These are phyloP conservation scores for Stictocephala bisonia DNA, from an alignment of 2,888 invertebrate genomes.

Conservation along the genomic window DNA sequence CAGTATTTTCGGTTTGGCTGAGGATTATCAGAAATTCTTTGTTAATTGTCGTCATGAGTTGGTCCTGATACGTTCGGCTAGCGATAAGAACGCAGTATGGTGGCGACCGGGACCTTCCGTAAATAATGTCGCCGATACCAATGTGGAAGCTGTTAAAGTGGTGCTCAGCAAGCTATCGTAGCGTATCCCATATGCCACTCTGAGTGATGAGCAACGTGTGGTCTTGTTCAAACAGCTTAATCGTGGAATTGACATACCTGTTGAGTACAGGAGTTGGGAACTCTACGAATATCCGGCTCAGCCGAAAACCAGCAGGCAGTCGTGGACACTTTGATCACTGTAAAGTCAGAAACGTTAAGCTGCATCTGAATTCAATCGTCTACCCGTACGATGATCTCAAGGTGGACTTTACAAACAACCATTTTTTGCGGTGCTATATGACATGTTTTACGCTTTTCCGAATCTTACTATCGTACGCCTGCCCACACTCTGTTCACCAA, in stretches of 20 bases:
- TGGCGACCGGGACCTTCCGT: not conserved
- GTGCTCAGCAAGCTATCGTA: not conserved
- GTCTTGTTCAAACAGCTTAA: too few species aligned
- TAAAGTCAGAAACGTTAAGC: too few species aligned
- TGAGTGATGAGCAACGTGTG: too few species aligned
- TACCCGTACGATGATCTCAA: conserved; percentile 62
- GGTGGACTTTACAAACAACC: conserved; percentile 57
- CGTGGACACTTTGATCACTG: too few species aligned
- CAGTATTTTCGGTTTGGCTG: conserved; percentile 53
- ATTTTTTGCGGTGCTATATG: conserved; percentile 58
- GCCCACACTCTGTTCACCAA: conserved; percentile 59
- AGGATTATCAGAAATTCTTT: conserved; percentile 54
- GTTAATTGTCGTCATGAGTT: conserved; percentile 24
- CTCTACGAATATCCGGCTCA: too few species aligned
- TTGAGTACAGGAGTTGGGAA: too few species aligned
- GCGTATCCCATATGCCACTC: too few species aligned
- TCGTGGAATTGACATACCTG: too few species aligned
- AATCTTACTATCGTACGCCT: conserved; percentile 3
- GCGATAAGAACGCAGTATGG: not conserved
- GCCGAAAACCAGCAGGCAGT: too few species aligned
- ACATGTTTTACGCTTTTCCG: conserved; percentile 58
- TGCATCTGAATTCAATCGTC: conserved; percentile 62
- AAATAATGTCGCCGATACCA: too few species aligned
- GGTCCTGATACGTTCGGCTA: not conserved
- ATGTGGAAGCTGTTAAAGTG: not conserved